These are phyloP conservation scores for Clytia hemisphaerica DNA, from an alignment of 30 jellyfish, hydroid and myxozoan species.

Conservation along the genomic window DNA sequence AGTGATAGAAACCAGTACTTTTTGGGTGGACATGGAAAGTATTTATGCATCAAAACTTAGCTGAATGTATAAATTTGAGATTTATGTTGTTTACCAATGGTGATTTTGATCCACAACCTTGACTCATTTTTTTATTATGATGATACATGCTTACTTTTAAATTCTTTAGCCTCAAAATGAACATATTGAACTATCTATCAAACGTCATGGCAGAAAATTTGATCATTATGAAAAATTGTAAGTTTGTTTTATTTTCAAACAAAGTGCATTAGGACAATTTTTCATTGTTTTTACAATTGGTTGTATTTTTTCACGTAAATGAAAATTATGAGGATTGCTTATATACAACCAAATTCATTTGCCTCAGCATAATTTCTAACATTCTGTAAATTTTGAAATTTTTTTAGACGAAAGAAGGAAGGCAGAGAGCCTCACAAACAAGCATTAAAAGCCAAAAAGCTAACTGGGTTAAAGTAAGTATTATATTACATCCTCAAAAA, in stretches of 20 bases:
- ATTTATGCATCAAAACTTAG: too few relatives aligned
- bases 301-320: neutral
- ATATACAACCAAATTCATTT: too few relatives aligned
- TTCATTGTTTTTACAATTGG: neutral
- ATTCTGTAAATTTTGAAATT: neutral
- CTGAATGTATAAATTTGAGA: too few relatives aligned
- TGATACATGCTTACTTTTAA: neutral
- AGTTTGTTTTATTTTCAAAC: neutral
- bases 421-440: slow-evolving; percentile 90
- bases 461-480: slow-evolving; percentile 74
- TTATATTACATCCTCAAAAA: neutral
- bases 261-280: neutral
- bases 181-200: slow-evolving; percentile 84
- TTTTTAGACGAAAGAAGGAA: slow-evolving; percentile 84
- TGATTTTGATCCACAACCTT: too few relatives aligned
- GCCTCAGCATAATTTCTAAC: neutral
- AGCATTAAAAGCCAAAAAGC: slow-evolving; percentile 77
- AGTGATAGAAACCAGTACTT: too few relatives aligned
- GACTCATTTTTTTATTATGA: too few relatives aligned
- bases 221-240: slow-evolving; percentile 83
- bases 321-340: neutral
- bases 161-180: slow-evolving; percentile 85
- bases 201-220: slow-evolving; percentile 83
- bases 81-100: too few relatives aligned
- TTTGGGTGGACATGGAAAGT: too few relatives aligned